phyloP scores from a whole-genome alignment of 2,113 vertebrate species.

The Pseudorectes ferrugineus region DNA sequence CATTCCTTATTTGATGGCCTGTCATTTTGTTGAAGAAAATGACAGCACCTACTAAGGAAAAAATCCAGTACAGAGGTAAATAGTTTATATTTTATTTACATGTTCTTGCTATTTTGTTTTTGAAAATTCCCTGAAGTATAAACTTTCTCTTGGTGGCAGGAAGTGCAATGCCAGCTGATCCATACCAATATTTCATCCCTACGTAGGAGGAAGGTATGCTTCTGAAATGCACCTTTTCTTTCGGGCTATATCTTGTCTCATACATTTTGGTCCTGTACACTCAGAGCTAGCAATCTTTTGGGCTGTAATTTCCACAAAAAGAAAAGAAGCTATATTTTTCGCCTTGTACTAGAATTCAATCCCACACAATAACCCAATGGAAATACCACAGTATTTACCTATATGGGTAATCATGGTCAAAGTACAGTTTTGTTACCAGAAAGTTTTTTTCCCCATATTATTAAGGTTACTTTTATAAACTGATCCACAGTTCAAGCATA shows the following conservation, averaged over 20 bases:
- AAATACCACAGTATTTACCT: background rate
- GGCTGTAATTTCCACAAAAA: background rate
- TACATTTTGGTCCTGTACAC: background rate
- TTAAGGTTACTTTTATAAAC: background rate
- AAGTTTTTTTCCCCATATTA: background rate
- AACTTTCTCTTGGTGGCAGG: background rate
- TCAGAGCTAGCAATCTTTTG: background rate
- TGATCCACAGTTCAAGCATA: background rate
- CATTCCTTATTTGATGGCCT: background rate
- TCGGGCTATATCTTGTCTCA: background rate
- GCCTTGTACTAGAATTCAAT: background rate
- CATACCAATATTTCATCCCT: background rate
- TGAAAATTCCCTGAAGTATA: background rate
- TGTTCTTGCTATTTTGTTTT: background rate
- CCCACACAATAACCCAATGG: background rate
- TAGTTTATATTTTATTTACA: background rate
- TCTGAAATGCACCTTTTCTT: background rate
- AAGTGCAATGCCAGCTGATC: background rate
- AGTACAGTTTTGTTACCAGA: background rate
- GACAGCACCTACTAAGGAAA: background rate
- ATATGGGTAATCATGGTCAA: background rate
- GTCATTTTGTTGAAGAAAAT: conserved; percentile 1
- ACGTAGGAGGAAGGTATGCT: background rate
- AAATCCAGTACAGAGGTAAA: background rate
- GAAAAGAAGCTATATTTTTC: background rate